Percentiles rank a stretch among this genome's conserved stretches.
Evolutionary conservation across 2,797 vertebrate species (phyloP).

Genomic region (Pantherophis vulpinus): DNA sequence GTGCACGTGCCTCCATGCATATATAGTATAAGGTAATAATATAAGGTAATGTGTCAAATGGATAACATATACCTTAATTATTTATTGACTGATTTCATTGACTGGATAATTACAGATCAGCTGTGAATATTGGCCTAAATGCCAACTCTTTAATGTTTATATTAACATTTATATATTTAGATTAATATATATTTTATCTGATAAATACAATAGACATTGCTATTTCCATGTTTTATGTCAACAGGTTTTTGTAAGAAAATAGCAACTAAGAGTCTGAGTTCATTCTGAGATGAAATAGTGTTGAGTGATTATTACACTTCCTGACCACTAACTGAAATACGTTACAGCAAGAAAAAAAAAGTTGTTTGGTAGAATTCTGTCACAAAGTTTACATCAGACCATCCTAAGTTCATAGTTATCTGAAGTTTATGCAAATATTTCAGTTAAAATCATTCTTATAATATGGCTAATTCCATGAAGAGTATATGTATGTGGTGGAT

Average conservation of each 20-base stretch:
- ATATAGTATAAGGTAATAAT: neutral
- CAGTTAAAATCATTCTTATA: neutral
- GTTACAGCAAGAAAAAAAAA: accelerated
- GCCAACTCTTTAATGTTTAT: neutral
- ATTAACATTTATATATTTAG: neutral
- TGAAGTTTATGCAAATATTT: neutral
- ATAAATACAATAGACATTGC: neutral
- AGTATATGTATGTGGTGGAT: neutral
- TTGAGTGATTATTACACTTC: conserved; percentile 53
- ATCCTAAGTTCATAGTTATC: neutral
- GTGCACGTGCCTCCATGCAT: too few species aligned
- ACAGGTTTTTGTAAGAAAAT: neutral
- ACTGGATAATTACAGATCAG: neutral
- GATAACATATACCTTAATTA: neutral
- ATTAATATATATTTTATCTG: neutral
- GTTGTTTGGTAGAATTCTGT: accelerated
- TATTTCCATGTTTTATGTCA: neutral
- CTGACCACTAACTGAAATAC: neutral
- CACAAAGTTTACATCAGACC: accelerated
- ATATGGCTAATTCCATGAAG: neutral
- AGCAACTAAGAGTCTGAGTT: neutral
- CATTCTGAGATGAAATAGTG: conserved; percentile 47
- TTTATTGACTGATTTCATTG: neutral
- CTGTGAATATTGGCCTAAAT: conserved; percentile 11
- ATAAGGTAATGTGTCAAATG: neutral